Conservation (phyloP, 1,140 invertebrate genomes). For the Drosophila mojavensis region DNA sequence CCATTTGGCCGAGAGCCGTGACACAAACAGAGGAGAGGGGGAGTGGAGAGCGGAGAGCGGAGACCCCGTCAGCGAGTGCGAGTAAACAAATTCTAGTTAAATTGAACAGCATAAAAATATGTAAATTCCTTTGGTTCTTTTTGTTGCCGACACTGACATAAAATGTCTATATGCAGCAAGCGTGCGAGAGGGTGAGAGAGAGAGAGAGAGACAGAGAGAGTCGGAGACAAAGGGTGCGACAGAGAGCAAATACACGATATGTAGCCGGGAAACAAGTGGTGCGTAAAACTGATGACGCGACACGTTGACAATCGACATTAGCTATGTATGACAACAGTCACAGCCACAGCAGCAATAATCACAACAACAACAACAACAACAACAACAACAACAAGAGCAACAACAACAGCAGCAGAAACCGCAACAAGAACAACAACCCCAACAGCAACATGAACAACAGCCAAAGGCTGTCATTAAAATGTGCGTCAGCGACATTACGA, state of each 20-base stretch:
- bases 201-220: background rate
- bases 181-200: too few relatives aligned
- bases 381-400: constrained; percentile 7
- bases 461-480: constrained; percentile 36
- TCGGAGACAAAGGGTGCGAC: background rate
- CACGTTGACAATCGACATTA: constrained; percentile 65
- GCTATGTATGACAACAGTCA: constrained; percentile 8
- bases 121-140: constrained; percentile 49
- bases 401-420: constrained; percentile 12
- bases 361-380: constrained; percentile 32
- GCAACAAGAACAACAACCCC: constrained; percentile 21
- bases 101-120: constrained; percentile 67
- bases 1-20: background rate
- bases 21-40: background rate
- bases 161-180: constrained; percentile 21
- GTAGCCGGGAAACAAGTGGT: constrained; percentile 57
- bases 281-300: constrained; percentile 76
- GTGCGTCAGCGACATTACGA: constrained; percentile 25
- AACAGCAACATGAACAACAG: constrained; percentile 27
- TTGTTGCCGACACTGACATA: constrained; percentile 23
- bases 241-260: background rate
- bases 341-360: constrained; percentile 29
- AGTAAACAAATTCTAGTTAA: constrained; percentile 40
- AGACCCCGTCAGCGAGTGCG: background rate
- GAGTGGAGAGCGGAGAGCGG: background rate